Evolutionary conservation across 1,140 invertebrate genomes (phyloP), one percentile per base, ranked within the genome.

Genomic region (Drosophila sulfurigaster): DNA sequence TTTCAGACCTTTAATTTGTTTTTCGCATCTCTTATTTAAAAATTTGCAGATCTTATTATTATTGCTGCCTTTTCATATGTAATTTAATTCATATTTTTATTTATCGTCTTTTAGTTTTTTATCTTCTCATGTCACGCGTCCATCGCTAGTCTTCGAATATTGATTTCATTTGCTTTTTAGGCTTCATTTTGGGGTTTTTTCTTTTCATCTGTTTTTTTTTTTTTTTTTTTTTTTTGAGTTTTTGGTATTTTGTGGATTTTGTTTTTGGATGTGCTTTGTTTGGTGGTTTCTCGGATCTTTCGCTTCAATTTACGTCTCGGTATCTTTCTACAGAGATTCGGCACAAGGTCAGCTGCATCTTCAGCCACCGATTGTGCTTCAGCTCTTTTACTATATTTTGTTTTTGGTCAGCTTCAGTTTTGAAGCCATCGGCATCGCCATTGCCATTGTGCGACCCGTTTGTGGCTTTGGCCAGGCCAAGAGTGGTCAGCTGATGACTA

Each of bases 291-390:
- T 64, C 38, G 28, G 52, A 63, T 57, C 48, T 52, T 38, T 64
- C 49, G 62, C 49, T 49, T 63, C 16, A 54, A 28, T 70, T 62
- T 70, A 32, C 45, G 56, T 49, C 20, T 56, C 45, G 16, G 16
- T 60, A 49, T 74, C 68, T 80, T 63, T 62, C 48, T 58, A 54
- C 65, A 43, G 25, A 82, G 82, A 87, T 87, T 88, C 82, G 79
- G 82, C 82, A 88, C 82, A 87, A 87, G 82, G 82, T 87, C 82
- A 79, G 83, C 82, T 87, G 82, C 82, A 87, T 87, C 83, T 86
- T 87, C 83, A 73, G 68, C 49, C 60, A 15, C 1, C 15, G 16
- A 16, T 16, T 2, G 35, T 10, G 35, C 58, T 35, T 46, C 48
- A 25, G 49, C 35, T 38, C 8, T 38, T 38, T 30, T 25, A 3